phyloP scores from a whole-genome alignment of 2,888 invertebrate species.

The Epirrhoe alternata region DNA sequence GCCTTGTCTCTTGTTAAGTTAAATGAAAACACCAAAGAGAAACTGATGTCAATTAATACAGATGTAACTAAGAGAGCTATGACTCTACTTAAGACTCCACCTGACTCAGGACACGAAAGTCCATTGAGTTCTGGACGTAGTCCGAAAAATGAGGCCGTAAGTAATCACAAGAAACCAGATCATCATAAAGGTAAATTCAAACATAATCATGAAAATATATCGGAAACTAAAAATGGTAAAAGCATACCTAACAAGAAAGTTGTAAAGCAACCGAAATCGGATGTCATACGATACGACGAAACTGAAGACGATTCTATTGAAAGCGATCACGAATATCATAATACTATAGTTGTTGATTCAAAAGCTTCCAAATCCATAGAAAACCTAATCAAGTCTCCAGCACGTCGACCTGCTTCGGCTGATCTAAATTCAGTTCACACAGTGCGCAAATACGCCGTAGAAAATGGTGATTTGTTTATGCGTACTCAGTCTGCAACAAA shows the following conservation, averaged over 20 bases:
- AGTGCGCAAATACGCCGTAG: constrained; percentile 51
- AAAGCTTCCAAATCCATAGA: constrained; percentile 64
- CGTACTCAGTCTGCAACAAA: constrained; percentile 63
- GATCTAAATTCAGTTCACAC: constrained; percentile 52
- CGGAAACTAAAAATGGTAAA: constrained; percentile 22
- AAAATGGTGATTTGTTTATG: constrained; percentile 50
- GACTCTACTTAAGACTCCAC: constrained; percentile 66
- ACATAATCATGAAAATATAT: constrained; percentile 18
- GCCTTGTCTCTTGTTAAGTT: constrained; percentile 80
- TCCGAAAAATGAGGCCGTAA: constrained; percentile 33
- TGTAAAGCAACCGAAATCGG: constrained; percentile 20
- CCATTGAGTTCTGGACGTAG: constrained; percentile 47
- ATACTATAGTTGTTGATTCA: constrained; percentile 44
- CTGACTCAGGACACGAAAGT: constrained; percentile 62
- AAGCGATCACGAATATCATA: constrained; percentile 57
- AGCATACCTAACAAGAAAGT: constrained; percentile 15
- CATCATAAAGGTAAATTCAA: constrained; percentile 28
- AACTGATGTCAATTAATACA: constrained; percentile 53
- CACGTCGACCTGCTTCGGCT: constrained; percentile 65
- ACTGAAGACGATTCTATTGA: constrained; percentile 55
- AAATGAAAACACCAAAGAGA: constrained; percentile 60
- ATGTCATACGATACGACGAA: constrained; percentile 41
- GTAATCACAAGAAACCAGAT: constrained; percentile 7
- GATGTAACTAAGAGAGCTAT: constrained; percentile 66
- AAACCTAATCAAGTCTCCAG: constrained; percentile 70